These are phyloP conservation scores for Leucophenga maculata DNA, from an alignment of 2,888 invertebrate species.

Conservation along the genomic window DNA sequence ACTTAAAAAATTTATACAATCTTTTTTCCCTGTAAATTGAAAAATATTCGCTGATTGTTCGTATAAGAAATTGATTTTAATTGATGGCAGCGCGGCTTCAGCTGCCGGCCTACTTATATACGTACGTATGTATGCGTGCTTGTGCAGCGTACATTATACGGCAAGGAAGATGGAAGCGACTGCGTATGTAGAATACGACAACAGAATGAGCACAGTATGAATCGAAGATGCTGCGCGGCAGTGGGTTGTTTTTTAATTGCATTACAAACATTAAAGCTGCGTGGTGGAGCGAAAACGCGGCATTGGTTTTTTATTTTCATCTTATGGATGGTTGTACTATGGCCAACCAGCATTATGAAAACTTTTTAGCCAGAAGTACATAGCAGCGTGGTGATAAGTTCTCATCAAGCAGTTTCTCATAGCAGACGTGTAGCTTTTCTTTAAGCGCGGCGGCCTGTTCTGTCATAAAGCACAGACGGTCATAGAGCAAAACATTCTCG, in stretches of 20 bases:
- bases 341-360: slow-evolving; percentile 47
- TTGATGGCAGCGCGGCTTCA: slow-evolving; percentile 44
- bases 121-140: not conserved
- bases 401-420: slow-evolving; percentile 77
- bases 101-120: not conserved
- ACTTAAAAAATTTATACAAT: slow-evolving; percentile 42
- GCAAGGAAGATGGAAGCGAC: too few species aligned
- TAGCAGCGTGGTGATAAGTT: slow-evolving; percentile 79
- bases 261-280: not conserved
- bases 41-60: slow-evolving; percentile 26
- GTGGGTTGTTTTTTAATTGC: slow-evolving; percentile 37
- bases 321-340: not conserved
- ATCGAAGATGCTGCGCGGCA: not conserved
- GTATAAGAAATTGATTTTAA: slow-evolving; percentile 52
- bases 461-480: slow-evolving; percentile 74
- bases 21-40: slow-evolving; percentile 37
- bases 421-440: slow-evolving; percentile 69
- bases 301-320: not conserved
- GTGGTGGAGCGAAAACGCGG: not conserved
- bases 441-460: slow-evolving; percentile 66
- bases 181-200: too few species aligned
- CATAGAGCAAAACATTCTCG: slow-evolving; percentile 75
- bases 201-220: too few species aligned
- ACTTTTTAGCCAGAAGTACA: slow-evolving; percentile 76
- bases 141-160: too few species aligned